Conservation (phyloP, 2,888 invertebrate genomes). For the Theodoxus fluviatilis region DNA sequence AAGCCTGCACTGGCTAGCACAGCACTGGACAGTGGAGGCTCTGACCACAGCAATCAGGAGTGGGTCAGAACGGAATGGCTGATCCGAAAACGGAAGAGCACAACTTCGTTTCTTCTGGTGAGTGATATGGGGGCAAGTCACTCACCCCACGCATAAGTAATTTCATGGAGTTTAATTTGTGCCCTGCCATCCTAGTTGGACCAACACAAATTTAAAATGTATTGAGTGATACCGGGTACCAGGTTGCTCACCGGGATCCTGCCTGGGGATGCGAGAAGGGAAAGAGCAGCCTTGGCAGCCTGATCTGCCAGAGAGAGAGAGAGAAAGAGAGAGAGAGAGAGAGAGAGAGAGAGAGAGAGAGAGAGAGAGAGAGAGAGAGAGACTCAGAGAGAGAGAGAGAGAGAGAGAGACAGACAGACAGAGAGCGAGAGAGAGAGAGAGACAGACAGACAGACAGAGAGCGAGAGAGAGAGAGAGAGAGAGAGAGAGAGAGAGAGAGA, state of each 20-base stretch:
- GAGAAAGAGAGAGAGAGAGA: not conserved
- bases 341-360: slow-evolving; percentile 14
- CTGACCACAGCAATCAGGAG: no score
- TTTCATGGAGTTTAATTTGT: not conserved
- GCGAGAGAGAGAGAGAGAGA: not conserved
- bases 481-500: slow-evolving; percentile 6
- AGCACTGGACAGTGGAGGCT: no score
- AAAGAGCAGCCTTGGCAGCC: not conserved
- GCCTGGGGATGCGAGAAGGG: not conserved
- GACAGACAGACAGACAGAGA: slow-evolving; percentile 4
- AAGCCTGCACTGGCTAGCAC: no score
- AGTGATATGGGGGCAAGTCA: no score
- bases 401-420: not conserved
- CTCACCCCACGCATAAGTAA: no score
- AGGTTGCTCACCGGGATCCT: not conserved
- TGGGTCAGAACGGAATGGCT: no score
- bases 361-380: slow-evolving; percentile 18
- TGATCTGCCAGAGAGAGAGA: not conserved
- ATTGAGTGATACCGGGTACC: no score
- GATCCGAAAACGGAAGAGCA: no score
- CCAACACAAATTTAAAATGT: no score
- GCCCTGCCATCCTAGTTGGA: no score
- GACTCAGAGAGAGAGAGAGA: not conserved
- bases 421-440: not conserved
- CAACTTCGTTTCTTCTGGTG: no score